These are phyloP conservation scores for Spheniscus mendiculus DNA, from an alignment of 2,113 vertebrate genomes.

Conservation along the genomic window DNA sequence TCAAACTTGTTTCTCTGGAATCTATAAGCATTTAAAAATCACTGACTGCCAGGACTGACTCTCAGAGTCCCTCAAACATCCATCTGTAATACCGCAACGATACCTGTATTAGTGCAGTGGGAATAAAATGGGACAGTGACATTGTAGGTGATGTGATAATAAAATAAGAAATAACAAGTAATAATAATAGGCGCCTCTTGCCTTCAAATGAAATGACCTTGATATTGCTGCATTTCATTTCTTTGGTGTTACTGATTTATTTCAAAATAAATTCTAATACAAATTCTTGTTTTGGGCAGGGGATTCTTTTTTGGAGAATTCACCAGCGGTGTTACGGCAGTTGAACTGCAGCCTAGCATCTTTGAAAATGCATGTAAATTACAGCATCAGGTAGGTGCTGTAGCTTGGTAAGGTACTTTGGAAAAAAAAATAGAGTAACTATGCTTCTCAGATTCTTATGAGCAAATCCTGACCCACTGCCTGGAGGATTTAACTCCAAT, in stretches of 20 bases:
- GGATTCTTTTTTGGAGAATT: not conserved
- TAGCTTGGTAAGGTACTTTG: not conserved
- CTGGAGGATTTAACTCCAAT: not conserved
- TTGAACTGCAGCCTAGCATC: not conserved
- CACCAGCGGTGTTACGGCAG: not conserved
- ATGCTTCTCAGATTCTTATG: not conserved
- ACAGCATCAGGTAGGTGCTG: not conserved
- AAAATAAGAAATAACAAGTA: not conserved
- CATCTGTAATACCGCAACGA: not conserved
- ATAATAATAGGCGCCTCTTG: not conserved
- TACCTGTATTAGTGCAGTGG: not conserved
- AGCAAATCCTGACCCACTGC: not conserved
- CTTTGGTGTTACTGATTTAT: not conserved
- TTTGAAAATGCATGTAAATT: not conserved
- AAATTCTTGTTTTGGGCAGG: not conserved
- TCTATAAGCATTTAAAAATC: not conserved
- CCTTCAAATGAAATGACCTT: not conserved
- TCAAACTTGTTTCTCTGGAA: not conserved
- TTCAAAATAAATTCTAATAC: not conserved
- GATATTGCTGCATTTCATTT: not conserved
- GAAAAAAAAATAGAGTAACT: not conserved
- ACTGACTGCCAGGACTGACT: not conserved
- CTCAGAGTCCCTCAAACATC: not conserved
- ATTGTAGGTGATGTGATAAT: not conserved
- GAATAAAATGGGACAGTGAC: not conserved